Percentiles rank a stretch among this genome's conserved stretches.
Evolutionary conservation across 1,140 invertebrate genomes (phyloP).

Genomic region (Bombus superbus): DNA sequence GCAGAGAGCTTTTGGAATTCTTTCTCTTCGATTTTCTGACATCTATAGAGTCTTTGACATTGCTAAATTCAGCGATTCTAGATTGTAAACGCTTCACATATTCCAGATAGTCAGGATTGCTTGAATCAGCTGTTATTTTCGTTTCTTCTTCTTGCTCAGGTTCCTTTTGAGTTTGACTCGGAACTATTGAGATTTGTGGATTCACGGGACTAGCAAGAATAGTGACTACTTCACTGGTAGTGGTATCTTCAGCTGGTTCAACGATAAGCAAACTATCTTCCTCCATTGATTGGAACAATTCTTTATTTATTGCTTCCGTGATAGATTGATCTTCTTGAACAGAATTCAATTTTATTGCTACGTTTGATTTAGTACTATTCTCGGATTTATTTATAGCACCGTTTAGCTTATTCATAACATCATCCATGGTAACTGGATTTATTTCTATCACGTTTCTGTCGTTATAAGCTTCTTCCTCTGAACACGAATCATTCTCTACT

Average conservation of each 20-base stretch:
- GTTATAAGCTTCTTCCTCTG: slow-evolving; percentile 71
- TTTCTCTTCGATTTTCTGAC: slow-evolving; percentile 86
- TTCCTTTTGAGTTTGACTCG: slow-evolving; percentile 33
- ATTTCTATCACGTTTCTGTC: slow-evolving; percentile 77
- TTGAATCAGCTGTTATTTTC: slow-evolving; percentile 69
- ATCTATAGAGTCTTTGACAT: slow-evolving; percentile 88
- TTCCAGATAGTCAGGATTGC: slow-evolving; percentile 84
- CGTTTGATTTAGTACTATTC: neutral
- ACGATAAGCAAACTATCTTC: slow-evolving; percentile 85
- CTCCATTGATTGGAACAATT: slow-evolving; percentile 81
- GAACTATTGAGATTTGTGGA: slow-evolving; percentile 70
- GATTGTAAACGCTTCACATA: slow-evolving; percentile 88
- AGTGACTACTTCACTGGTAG: slow-evolving; percentile 84
- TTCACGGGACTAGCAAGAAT: slow-evolving; percentile 83
- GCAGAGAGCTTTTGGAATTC: slow-evolving; percentile 80
- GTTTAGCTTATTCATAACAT: slow-evolving; percentile 71
- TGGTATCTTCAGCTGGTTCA: slow-evolving; percentile 82
- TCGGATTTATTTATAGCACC: slow-evolving; percentile 48
- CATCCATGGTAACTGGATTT: slow-evolving; percentile 77
- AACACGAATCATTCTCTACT: slow-evolving; percentile 74
- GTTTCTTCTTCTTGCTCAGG: slow-evolving; percentile 38
- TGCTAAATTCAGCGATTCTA: slow-evolving; percentile 88
- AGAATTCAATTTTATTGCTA: neutral
- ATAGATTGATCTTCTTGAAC: slow-evolving; percentile 33
- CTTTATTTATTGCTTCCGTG: slow-evolving; percentile 71